Evolutionary conservation across 2,888 invertebrate genomes (phyloP), one percentile per base, ranked within the genome.

Genomic region (Oxycera nigricornis): DNA sequence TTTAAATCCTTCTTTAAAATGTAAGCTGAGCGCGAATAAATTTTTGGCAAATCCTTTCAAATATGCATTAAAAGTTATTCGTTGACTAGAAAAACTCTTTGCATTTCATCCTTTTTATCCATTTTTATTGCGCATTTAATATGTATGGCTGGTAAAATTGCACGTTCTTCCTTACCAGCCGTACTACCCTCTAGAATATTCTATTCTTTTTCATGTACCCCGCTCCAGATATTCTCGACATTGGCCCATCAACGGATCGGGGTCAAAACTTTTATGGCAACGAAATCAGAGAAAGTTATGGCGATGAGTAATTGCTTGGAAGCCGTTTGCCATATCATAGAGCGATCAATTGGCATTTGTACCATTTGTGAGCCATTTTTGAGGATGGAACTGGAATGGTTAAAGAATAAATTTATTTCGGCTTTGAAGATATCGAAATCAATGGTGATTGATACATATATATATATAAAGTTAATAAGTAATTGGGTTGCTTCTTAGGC

Each of bases 41-140:
- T 17, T 31, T 31, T 17, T 24, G 28, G 59, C 39, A 67, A 67
- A 67, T 67, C 41, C 67, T 14, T 46, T 41, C 67, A 67, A 46
- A 72, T 73, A 55, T 62, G 75, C 67, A 75, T 75, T 75, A 75
- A 75, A 75, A 75, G 41, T 75, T 75, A 72, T 74, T 57, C 55
- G 65, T 55, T 67, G 61, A 59, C 28, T 70, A 74, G 31, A 31
- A 31, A 35, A 62, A 62, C 72, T 72, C 72, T 59, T 2, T 35
- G 22, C 52, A 55, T 55, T 55, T 55, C 24, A 55, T 55, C 70
- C 41, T 65, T 75, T 75, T 75, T 75, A 75, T 75, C 75, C 72
- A 62, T 62, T 67, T 72, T 75, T 75, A 75, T 75, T 75, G 73
- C 75, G 67, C 62, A 75, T 67, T 73, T 67, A 73, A 57, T 67